Percentiles rank a stretch among this genome's conserved stretches.
Conservation (phyloP, 2,113 vertebrate species). For the Actenoides lindsayi region DNA sequence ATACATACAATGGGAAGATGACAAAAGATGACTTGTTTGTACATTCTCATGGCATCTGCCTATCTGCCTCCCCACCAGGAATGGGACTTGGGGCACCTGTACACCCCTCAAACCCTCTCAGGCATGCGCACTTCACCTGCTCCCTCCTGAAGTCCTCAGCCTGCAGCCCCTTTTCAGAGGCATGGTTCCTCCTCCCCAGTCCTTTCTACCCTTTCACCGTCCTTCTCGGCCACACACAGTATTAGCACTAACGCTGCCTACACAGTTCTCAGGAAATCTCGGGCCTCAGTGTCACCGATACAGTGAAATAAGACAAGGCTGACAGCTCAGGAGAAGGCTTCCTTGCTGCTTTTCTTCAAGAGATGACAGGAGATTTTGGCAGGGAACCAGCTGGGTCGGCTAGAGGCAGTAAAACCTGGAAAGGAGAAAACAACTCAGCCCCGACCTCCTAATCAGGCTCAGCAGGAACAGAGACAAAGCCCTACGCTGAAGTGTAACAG, state of each 20-base stretch:
- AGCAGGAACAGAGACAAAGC: not conserved
- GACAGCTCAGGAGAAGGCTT: not conserved
- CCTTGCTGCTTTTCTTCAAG: not conserved
- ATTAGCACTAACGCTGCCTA: not conserved
- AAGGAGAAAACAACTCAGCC: not conserved
- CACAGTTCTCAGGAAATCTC: not conserved
- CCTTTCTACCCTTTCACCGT: not conserved
- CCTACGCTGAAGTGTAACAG: not conserved
- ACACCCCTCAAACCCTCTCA: not conserved
- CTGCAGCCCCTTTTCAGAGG: not conserved
- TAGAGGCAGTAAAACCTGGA: not conserved
- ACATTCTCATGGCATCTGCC: not conserved
- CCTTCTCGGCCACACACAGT: not conserved
- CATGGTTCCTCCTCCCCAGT: fast-evolving
- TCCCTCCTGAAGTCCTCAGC: not conserved
- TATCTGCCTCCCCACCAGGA: not conserved
- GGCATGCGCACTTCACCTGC: fast-evolving
- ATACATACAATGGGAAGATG: not conserved
- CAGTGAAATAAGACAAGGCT: not conserved
- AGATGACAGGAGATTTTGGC: not conserved
- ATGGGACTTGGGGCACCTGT: not conserved
- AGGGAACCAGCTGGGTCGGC: not conserved
- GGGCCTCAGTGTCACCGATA: fast-evolving
- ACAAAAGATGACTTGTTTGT: not conserved
- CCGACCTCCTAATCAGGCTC: no score